phyloP scores from a whole-genome alignment of 2,113 vertebrate genomes.

The Chaetorhynchus papuensis region DNA sequence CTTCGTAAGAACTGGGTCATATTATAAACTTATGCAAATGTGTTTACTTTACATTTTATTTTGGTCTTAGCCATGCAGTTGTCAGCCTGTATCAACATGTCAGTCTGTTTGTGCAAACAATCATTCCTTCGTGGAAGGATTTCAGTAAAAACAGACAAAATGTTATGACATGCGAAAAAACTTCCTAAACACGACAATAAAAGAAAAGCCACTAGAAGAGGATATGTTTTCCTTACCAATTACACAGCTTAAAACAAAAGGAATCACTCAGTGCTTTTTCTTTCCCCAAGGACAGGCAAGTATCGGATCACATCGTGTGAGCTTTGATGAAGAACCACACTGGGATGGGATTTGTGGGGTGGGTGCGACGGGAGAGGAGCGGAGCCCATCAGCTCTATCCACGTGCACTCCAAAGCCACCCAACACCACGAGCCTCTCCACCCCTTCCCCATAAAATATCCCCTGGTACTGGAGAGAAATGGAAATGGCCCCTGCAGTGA shows the following conservation, averaged over 20 bases:
- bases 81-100: slow-evolving; percentile 73
- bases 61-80: slow-evolving; percentile 56
- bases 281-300: neutral
- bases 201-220: slow-evolving; percentile 49
- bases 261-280: neutral
- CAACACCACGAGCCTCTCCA: neutral
- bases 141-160: slow-evolving; percentile 71
- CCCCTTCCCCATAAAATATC: neutral
- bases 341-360: neutral
- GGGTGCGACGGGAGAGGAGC: accelerated
- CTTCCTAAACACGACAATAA: slow-evolving; percentile 42
- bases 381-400: neutral
- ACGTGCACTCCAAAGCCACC: neutral
- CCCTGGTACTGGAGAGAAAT: neutral
- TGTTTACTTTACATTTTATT: slow-evolving; percentile 75
- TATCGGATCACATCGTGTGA: accelerated
- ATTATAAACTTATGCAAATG: slow-evolving; percentile 72
- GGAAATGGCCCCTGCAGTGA: neutral
- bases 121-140: slow-evolving; percentile 62
- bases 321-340: neutral
- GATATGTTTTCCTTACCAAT: slow-evolving; percentile 44
- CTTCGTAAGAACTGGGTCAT: neutral
- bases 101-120: slow-evolving; percentile 68
- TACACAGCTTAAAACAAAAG: slow-evolving; percentile 35
- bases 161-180: slow-evolving; percentile 69